phyloP scores from a whole-genome alignment of 2,113 vertebrate species.

The Ondatra zibethicus region DNA sequence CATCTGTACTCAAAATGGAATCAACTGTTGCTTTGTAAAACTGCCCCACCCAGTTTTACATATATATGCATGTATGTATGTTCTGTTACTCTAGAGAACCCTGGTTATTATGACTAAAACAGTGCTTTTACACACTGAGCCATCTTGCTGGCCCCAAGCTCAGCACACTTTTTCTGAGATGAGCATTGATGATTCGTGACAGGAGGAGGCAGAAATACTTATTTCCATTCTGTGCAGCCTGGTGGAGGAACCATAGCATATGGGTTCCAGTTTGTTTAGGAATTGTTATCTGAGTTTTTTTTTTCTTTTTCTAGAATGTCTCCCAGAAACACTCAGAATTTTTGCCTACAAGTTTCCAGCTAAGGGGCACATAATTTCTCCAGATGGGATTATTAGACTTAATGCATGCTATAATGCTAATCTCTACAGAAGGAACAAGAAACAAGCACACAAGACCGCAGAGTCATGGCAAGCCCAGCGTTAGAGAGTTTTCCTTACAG shows the following conservation, averaged over 20 bases:
- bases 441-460: background rate
- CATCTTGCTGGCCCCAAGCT: no score
- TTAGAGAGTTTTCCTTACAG: conserved; percentile 90
- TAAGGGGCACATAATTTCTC: background rate
- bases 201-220: background rate
- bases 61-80: no score
- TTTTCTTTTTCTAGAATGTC: conserved; percentile 28
- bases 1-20: background rate
- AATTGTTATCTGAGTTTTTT: background rate
- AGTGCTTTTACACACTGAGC: background rate
- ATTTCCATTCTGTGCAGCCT: background rate
- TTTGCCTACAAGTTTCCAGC: background rate
- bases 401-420: background rate
- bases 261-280: background rate
- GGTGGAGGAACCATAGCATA: background rate
- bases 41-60: no score
- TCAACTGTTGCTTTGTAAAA: background rate
- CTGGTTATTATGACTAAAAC: background rate
- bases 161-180: background rate
- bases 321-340: background rate
- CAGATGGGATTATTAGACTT: background rate
- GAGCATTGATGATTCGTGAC: background rate
- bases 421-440: background rate
- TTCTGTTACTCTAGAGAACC: background rate
- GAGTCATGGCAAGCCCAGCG: background rate